Conservation (phyloP, 2,797 vertebrate genomes). For the Selene dorsalis region DNA sequence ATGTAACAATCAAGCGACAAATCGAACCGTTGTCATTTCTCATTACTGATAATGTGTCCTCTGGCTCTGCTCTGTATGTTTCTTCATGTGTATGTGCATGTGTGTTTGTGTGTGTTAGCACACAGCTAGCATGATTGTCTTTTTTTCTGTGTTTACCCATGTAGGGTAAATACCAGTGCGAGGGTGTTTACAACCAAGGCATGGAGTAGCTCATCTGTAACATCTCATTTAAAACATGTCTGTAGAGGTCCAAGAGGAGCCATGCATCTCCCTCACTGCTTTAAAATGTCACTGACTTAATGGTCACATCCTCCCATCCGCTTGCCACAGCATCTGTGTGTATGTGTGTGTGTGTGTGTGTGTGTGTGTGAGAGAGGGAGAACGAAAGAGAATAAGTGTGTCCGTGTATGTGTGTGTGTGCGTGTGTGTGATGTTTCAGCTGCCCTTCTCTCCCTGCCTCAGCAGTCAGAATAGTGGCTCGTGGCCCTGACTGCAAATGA, state of each 20-base stretch:
- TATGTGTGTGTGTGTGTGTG: conserved; percentile 16
- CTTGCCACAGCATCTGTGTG: conserved; percentile 44
- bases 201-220: conserved; percentile 78
- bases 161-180: conserved; percentile 72
- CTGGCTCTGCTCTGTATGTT: conserved; percentile 31
- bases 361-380: background rate
- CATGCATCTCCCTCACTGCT: conserved; percentile 72
- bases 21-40: conserved; percentile 56
- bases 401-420: conserved; percentile 26
- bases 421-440: conserved; percentile 72
- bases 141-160: conserved; percentile 62
- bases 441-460: conserved; percentile 76
- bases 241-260: conserved; percentile 64
- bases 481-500: conserved; percentile 80
- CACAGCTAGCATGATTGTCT: conserved; percentile 57
- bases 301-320: conserved; percentile 72
- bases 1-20: conserved; percentile 58
- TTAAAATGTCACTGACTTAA: conserved; percentile 83
- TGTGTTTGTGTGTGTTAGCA: conserved; percentile 17
- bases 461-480: conserved; percentile 74
- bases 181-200: conserved; percentile 72
- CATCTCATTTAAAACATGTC: conserved; percentile 81
- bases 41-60: conserved; percentile 44
- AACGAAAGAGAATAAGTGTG: conserved; percentile 16
- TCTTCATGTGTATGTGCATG: conserved; percentile 32